Percentiles rank a stretch among this genome's conserved stretches.
These are phyloP conservation scores for Muscidifurax raptorellus DNA, from an alignment of 1,140 invertebrate species.

Conservation along the genomic window DNA sequence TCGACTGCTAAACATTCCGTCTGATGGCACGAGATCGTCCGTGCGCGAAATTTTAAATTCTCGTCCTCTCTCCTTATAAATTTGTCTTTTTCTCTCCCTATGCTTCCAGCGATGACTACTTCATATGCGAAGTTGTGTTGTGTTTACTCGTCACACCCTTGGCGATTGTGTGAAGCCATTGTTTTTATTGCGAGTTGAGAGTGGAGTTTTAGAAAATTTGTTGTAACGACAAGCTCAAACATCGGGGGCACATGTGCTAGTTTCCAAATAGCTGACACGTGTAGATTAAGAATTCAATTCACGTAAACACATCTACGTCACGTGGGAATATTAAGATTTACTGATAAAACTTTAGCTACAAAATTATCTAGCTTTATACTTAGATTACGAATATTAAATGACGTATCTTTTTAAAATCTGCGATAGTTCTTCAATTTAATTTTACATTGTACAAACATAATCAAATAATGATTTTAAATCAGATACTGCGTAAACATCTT, in stretches of 20 bases:
- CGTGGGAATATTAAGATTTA: no score
- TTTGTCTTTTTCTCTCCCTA: not conserved
- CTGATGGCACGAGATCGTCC: conserved; percentile 38
- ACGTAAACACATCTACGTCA: no score
- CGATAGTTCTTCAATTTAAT: no score
- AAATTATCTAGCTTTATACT: no score
- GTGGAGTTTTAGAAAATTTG: not conserved
- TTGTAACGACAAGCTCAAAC: not conserved
- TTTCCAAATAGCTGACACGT: not conserved
- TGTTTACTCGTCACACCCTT: not conserved
- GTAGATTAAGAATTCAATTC: not conserved
- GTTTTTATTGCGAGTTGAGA: not conserved
- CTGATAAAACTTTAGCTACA: no score
- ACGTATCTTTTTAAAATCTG: no score
- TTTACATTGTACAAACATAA: no score
- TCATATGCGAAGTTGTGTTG: not conserved
- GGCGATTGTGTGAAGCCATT: not conserved
- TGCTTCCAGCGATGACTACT: not conserved
- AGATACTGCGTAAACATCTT: no score
- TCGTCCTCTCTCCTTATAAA: not conserved
- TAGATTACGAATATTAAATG: no score
- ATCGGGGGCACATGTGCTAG: no score
- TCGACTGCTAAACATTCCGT: conserved; percentile 51
- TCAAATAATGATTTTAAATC: no score
- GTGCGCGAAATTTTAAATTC: conserved; percentile 50